Base-by-base conservation (phyloP, 2,888 invertebrate species). In the Dascillus cervinus region DNA sequence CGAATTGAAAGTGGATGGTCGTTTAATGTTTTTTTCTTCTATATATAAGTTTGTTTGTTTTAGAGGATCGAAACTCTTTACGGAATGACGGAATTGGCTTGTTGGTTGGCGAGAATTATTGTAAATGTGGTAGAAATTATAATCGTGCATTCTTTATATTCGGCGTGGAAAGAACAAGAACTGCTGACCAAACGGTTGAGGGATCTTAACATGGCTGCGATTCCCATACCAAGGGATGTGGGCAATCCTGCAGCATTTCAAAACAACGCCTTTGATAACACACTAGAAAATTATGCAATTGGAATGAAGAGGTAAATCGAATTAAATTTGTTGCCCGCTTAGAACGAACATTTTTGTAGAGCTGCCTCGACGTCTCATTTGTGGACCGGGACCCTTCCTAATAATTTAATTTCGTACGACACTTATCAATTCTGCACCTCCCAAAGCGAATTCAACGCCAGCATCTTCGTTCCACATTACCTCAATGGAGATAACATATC, bases 81-180 rank as follows among this genome's bases (percentile, higher is more conserved):
- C 39, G 71, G 71, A 3, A 54, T 68, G 33, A 69, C 67, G 19
- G 71, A 71, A 47, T 50, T 70, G 14, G 57, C 65, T 6, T 69
- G 67, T 42, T 71, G 70, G 68, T 50, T 68, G 12, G 64, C 66
- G 37, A 49, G 67, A 37, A 64, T 67, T 30, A 34, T 66, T 14
- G 59, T 62, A 15, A 67, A 64, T 47, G 63, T 66, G 32, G 56
- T 70, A 39, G 65, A 68, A 37, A 57, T 69, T 31, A 55, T 72
- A 19, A 62, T 71, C 40, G 64, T 72, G 19, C 69, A 71, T 49
- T 71, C 70, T 4, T 57, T 71, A 34, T 70, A 70, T 49, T 55
- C 68, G 11, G 52, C 61, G 13, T 72, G 72, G 72, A 67, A 68
- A 45, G 69, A 71, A 45, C 71, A 71, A 47, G 68, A 69, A 46